phyloP scores from a whole-genome alignment of 2,888 invertebrate species.

The Automeris io region DNA sequence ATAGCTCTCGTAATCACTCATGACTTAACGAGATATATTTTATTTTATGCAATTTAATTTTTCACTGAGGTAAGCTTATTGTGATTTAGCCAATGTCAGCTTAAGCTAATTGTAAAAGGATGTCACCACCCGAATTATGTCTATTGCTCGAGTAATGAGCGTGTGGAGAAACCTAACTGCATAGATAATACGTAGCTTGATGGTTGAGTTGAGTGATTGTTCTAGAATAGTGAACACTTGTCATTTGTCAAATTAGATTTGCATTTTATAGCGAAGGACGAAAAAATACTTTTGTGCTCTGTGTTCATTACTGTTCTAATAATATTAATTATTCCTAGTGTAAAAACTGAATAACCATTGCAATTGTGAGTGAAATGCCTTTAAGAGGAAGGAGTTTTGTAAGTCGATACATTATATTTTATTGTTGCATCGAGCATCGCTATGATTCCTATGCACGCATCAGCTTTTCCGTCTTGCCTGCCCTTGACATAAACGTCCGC shows the following conservation, averaged over 20 bases:
- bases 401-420: conserved; percentile 37
- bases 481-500: conserved; percentile 25
- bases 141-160: too few relatives aligned
- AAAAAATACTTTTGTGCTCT: conserved; percentile 15
- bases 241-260: conserved; percentile 36
- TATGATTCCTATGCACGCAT: conserved; percentile 29
- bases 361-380: conserved; percentile 59
- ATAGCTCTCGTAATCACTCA: too few relatives aligned
- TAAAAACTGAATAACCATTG: conserved; percentile 25
- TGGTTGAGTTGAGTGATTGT: conserved; percentile 45
- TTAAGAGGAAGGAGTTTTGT: conserved; percentile 64
- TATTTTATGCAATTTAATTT: too few relatives aligned
- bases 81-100: too few relatives aligned
- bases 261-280: conserved; percentile 13
- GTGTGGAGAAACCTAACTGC: too few relatives aligned
- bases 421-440: conserved; percentile 23
- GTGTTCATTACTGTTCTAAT: conserved; percentile 10
- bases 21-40: too few relatives aligned
- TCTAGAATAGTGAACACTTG: conserved; percentile 43
- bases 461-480: conserved; percentile 17
- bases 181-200: too few relatives aligned
- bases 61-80: too few relatives aligned
- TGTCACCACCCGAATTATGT: too few relatives aligned
- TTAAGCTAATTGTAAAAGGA: too few relatives aligned
- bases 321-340: conserved; percentile 11